These are phyloP conservation scores for Nothocercus julius DNA, from an alignment of 2,113 vertebrate species.

Conservation along the genomic window DNA sequence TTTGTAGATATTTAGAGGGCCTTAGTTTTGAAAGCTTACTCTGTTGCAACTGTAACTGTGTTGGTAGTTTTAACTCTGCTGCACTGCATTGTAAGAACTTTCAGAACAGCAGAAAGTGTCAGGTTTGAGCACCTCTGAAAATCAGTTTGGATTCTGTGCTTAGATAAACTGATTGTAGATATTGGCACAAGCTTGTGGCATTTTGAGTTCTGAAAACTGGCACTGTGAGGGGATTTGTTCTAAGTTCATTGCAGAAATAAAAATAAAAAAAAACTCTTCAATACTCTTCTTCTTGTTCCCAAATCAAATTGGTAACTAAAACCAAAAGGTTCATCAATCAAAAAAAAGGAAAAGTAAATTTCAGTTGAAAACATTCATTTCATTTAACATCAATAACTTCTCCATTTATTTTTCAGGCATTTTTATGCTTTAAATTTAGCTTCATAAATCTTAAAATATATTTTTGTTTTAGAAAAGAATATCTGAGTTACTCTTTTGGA, in stretches of 20 bases:
- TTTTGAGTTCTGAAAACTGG: neutral
- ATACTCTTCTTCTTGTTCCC: neutral
- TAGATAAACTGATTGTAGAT: neutral
- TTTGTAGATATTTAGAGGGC: slow-evolving; percentile 56
- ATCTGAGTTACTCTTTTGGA: neutral
- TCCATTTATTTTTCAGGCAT: neutral
- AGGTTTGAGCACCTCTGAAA: neutral
- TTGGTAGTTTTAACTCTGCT: neutral
- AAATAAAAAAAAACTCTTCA: neutral
- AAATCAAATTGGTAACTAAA: neutral
- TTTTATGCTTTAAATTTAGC: neutral
- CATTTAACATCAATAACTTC: neutral
- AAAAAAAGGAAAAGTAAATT: neutral
- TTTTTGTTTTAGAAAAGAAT: neutral
- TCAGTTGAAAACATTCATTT: neutral
- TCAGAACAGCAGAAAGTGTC: neutral
- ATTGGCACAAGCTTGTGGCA: neutral
- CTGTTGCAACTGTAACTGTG: neutral
- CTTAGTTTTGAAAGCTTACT: slow-evolving; percentile 29
- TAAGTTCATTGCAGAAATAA: neutral
- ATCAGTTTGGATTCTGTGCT: neutral
- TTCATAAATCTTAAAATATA: neutral
- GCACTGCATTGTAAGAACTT: neutral
- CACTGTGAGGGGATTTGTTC: neutral
- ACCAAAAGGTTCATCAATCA: neutral